Percentiles rank a stretch among this genome's conserved stretches.
Evolutionary conservation across 2,797 vertebrate species (phyloP).

Genomic region (Ambastaia sidthimunki): DNA sequence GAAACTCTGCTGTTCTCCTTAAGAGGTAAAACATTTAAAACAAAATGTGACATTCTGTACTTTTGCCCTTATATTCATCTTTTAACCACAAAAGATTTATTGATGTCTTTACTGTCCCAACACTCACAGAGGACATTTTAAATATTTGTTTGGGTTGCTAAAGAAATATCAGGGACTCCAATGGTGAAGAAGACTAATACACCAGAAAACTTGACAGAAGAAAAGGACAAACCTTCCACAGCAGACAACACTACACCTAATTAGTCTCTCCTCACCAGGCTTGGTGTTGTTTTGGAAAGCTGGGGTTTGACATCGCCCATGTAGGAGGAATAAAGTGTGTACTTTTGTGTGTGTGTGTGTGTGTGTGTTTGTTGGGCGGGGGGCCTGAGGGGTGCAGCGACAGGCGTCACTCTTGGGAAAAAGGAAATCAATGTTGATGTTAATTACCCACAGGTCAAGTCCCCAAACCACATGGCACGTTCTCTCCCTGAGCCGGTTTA

Average conservation of each 20-base stretch:
- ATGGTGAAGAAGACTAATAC: not conserved
- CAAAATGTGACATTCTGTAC: no score
- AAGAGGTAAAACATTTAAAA: no score
- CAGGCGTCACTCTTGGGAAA: constrained; percentile 79
- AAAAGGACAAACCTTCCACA: constrained; percentile 43
- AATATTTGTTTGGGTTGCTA: no score
- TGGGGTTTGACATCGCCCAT: constrained; percentile 59
- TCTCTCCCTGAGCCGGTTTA: constrained; percentile 56
- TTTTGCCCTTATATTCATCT: no score
- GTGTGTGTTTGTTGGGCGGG: not conserved
- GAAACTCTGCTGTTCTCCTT: no score
- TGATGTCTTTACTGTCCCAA: no score
- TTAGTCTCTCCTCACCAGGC: constrained; percentile 56
- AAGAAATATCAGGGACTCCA: not conserved
- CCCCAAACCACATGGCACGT: constrained; percentile 61
- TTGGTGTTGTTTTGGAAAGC: constrained; percentile 60
- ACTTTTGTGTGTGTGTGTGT: constrained; percentile 44
- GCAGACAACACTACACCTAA: constrained; percentile 53
- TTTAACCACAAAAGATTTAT: no score
- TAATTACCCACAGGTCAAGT: constrained; percentile 83
- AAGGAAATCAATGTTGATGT: constrained; percentile 85
- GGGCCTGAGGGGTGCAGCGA: constrained; percentile 78
- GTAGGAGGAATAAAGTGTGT: constrained; percentile 74
- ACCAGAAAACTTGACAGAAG: constrained; percentile 20
- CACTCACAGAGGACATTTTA: no score